phyloP scores from a whole-genome alignment of 2,797 vertebrate species.

The Acropternis orthonyx region DNA sequence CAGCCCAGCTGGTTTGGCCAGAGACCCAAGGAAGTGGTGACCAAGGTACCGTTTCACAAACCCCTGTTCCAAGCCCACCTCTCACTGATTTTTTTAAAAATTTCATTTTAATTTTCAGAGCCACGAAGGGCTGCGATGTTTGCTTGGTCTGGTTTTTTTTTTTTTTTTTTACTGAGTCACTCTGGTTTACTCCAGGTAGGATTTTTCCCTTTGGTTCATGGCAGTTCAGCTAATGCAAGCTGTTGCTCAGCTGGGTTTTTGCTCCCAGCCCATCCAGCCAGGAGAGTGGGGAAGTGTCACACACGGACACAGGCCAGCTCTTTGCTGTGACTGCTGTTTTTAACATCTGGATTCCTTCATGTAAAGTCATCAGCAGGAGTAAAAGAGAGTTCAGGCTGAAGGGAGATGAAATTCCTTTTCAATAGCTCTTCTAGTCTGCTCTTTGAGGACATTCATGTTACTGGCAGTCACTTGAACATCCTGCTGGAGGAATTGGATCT shows the following conservation, averaged over 20 bases:
- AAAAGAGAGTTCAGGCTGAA: not conserved
- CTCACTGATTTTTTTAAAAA: not conserved
- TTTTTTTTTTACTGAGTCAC: not conserved
- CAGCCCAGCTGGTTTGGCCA: not conserved
- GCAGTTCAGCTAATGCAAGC: not conserved
- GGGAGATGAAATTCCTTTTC: not conserved
- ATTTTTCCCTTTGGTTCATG: not conserved
- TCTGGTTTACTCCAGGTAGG: not conserved
- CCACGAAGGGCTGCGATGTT: rapidly evolving
- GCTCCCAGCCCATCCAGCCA: not conserved
- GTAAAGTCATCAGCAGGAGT: not conserved
- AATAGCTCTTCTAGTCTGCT: not conserved
- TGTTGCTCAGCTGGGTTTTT: not conserved
- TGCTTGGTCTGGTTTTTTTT: rapidly evolving
- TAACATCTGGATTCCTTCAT: slow-evolving; percentile 9
- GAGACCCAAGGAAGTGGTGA: not conserved
- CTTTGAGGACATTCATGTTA: not conserved
- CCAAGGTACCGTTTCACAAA: not conserved
- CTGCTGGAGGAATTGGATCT: not conserved
- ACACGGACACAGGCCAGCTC: rapidly evolving
- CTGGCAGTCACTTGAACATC: not conserved
- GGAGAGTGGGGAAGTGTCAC: not conserved
- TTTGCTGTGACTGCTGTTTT: not conserved
- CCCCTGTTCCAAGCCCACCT: not conserved
- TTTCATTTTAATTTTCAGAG: not conserved